Conservation (phyloP, 2,797 vertebrate species). For the Rhinophrynus dorsalis region DNA sequence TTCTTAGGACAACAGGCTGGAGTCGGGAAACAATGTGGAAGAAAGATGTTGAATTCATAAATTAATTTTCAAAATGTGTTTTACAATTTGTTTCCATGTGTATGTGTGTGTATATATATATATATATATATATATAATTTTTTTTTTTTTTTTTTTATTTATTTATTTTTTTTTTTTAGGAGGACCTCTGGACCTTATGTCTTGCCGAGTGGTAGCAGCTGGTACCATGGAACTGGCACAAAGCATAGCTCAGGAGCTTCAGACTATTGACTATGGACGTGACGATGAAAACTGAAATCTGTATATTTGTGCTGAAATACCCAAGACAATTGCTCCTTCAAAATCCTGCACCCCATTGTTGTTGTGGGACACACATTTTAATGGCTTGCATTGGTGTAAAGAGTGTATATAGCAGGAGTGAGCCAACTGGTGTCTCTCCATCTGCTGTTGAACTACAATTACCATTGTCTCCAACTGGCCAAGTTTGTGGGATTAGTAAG, state of each 20-base stretch:
- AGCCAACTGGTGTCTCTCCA: no score
- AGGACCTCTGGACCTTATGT: constrained; percentile 83
- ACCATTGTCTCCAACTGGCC: no score
- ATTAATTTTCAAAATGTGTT: no score
- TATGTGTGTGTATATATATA: no score
- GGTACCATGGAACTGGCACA: constrained; percentile 76
- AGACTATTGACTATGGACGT: constrained; percentile 75
- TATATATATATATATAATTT: no score
- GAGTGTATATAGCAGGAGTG: no score
- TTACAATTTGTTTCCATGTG: no score
- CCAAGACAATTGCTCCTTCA: constrained; percentile 20
- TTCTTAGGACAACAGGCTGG: no score
- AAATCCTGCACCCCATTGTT: constrained; percentile 40
- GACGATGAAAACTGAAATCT: constrained; percentile 70
- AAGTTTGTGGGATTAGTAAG: no score
- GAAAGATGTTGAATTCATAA: no score
- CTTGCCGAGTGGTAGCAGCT: constrained; percentile 78
- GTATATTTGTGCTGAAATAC: not conserved
- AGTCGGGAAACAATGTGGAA: no score
- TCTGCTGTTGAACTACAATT: no score
- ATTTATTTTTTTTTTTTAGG: constrained; percentile 60
- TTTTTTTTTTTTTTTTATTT: not conserved
- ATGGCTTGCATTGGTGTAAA: not conserved
- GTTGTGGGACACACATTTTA: not conserved
- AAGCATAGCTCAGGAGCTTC: constrained; percentile 77